Conservation (phyloP, 1,140 invertebrate genomes). For the Zaprionus davidi region DNA sequence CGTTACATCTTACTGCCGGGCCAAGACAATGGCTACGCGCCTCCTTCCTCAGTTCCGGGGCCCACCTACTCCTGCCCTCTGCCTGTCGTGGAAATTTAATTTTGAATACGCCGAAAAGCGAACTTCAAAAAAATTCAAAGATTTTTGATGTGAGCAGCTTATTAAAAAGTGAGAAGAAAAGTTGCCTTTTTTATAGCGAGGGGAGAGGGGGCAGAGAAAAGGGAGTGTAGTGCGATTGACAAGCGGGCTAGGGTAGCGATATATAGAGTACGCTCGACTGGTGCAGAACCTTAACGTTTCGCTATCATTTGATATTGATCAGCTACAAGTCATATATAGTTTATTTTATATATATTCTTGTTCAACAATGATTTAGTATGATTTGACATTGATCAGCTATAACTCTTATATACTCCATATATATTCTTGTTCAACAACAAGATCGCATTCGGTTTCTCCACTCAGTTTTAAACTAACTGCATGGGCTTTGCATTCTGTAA, state of each 20-base stretch:
- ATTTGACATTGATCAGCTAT: too few relatives aligned
- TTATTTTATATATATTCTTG: background rate
- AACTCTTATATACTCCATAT: too few relatives aligned
- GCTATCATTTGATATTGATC: background rate
- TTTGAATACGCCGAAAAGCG: slow-evolving; percentile 41
- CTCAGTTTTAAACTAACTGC: too few relatives aligned
- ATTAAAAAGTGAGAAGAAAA: slow-evolving; percentile 33
- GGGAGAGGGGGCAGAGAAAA: too few relatives aligned
- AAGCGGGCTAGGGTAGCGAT: background rate
- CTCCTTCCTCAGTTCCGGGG: too few relatives aligned
- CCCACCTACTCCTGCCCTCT: too few relatives aligned
- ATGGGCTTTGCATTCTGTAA: too few relatives aligned
- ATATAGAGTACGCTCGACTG: background rate
- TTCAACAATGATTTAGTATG: background rate
- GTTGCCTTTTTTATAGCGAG: background rate
- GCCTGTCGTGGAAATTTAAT: slow-evolving; percentile 38
- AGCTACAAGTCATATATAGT: background rate
- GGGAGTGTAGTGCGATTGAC: background rate
- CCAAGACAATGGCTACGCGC: slow-evolving; percentile 43
- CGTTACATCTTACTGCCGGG: slow-evolving; percentile 21
- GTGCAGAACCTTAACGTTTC: background rate
- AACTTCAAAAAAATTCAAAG: slow-evolving; percentile 15
- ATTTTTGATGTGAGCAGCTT: slow-evolving; percentile 39
- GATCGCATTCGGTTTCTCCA: too few relatives aligned
- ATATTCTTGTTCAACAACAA: too few relatives aligned